Evolutionary conservation across 1,140 invertebrate genomes (phyloP), one percentile per base, ranked within the genome.

Genomic region (Drosophila asahinai): DNA sequence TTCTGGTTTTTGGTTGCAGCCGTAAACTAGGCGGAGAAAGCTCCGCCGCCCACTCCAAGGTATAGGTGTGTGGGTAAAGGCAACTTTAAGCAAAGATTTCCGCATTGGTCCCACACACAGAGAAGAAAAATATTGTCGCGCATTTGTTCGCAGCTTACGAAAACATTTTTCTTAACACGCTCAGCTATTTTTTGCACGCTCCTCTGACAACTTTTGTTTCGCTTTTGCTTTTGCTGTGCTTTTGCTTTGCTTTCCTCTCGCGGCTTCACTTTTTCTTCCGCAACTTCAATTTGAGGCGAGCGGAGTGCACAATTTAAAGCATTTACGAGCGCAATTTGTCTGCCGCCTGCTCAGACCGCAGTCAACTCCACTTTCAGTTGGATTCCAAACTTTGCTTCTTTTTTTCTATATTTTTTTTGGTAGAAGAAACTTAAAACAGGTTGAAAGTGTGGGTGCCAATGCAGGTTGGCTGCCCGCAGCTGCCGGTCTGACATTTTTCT

Each of bases 101-200:
- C 67, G 40, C 62, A 58, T 22, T 68, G 58, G 65, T 58, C 58
- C 17, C 55, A 47, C 68, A 63, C 51, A 73, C 54, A 40, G 36
- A 57, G 54, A 72, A 36, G 33, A 11, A 36, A 90, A 90, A 89
- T 89, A 89, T 89, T 86, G 86, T 89, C 86, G 86, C 86, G 86
- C 86, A 89, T 89, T 89, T 89, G 86, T 89, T 89, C 81, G 81
- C 81, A 87, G 86, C 84, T 87, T 87, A 87, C 86, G 81, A 75
- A 90, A 87, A 87, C 84, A 90, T 87, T 87, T 90, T 87, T 87
- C 84, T 90, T 81, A 90, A 87, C 84, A 84, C 84, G 84, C 81
- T 87, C 77, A 62, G 81, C 81, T 55, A 87, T 87, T 87, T 87
- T 87, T 87, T 87, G 86, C 81, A 79, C 81, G 86, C 84, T 89